A percentile compares a stretch with the other conserved stretches of the same genome.
Evolutionary conservation across 2,888 invertebrate genomes (phyloP).

Genomic region (Drosophila ezoana): DNA sequence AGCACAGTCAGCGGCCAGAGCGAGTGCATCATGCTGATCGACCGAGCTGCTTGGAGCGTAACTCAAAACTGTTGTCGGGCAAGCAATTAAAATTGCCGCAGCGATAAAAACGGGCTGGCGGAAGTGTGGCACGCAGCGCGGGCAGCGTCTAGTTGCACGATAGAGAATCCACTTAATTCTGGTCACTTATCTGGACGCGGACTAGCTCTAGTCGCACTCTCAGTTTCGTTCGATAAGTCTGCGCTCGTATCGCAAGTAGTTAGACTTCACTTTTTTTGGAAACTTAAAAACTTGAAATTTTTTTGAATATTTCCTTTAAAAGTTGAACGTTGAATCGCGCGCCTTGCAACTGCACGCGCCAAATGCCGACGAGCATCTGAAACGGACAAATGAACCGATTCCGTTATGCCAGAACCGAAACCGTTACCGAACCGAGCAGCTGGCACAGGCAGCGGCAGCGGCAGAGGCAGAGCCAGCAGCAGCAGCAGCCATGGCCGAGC

Average conservation of each 20-base stretch:
- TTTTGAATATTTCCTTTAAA: constrained; percentile 11
- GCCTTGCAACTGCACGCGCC: constrained; percentile 69
- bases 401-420: constrained; percentile 21
- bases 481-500: constrained; percentile 15
- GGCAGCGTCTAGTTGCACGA: too few relatives aligned
- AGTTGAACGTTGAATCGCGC: constrained; percentile 16
- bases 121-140: constrained; percentile 15
- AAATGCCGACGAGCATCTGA: constrained; percentile 78
- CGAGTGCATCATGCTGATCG: constrained; percentile 21
- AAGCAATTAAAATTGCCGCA: constrained; percentile 1
- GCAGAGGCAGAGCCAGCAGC: not conserved
- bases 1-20: constrained; percentile 7
- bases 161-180: constrained; percentile 19
- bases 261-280: too few relatives aligned
- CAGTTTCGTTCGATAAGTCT: too few relatives aligned
- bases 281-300: constrained; percentile 19
- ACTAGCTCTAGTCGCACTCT: too few relatives aligned
- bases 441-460: too few relatives aligned
- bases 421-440: constrained; percentile 12
- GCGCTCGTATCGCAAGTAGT: too few relatives aligned
- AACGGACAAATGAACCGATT: constrained; percentile 43
- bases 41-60: not conserved
- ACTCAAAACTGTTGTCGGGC: constrained; percentile 23
- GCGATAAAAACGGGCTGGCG: constrained; percentile 6
- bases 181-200: too few relatives aligned